Evolutionary conservation across 2,113 vertebrate genomes (phyloP).

Genomic region (Mirza zaza): DNA sequence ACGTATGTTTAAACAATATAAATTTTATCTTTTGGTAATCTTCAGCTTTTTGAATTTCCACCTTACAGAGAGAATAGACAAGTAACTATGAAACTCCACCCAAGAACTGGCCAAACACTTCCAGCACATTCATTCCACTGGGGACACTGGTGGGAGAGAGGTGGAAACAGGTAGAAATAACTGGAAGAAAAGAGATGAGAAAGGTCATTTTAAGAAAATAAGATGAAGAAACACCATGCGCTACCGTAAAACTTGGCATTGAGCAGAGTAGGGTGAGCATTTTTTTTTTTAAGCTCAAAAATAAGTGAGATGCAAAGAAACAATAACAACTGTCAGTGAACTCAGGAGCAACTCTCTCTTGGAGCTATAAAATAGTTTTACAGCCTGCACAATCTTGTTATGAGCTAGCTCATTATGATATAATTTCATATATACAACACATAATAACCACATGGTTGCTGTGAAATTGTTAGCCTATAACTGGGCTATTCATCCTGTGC

Average conservation of each 20-base stretch:
- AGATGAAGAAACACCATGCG: not conserved
- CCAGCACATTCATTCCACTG: not conserved
- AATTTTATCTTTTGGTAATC: not conserved
- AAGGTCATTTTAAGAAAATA: not conserved
- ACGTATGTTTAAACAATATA: not conserved
- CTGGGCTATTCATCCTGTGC: not conserved
- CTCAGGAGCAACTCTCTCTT: not conserved
- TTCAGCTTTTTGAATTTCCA: not conserved
- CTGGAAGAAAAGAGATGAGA: not conserved
- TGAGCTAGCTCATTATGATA: constrained; percentile 4
- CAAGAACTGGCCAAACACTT: not conserved
- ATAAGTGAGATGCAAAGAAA: constrained; percentile 16
- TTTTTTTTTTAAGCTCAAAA: constrained; percentile 4
- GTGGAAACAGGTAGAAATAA: not conserved
- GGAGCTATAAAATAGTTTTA: not conserved
- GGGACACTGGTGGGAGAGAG: not conserved
- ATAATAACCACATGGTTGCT: constrained; percentile 4
- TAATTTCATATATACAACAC: not conserved
- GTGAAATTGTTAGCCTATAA: not conserved
- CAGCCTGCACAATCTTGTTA: not conserved
- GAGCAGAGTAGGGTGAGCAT: not conserved
- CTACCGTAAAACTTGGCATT: not conserved
- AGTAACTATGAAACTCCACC: not conserved
- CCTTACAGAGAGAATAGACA: not conserved
- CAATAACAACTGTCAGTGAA: not conserved